Conservation (phyloP, 2,888 invertebrate species). For the Cheilosia vulpina region DNA sequence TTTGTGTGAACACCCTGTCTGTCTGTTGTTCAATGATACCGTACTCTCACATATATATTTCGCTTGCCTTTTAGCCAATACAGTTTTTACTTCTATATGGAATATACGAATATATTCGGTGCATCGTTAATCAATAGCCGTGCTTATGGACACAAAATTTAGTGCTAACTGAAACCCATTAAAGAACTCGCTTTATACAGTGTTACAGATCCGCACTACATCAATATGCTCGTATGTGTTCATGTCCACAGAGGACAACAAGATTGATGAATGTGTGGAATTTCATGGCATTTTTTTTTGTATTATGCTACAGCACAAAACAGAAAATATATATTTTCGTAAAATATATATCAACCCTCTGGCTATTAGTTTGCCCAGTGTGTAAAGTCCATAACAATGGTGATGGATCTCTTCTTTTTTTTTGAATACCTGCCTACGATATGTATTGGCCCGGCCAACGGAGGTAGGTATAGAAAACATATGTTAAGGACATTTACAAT, state of each 20-base stretch:
- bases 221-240: slow-evolving; percentile 33
- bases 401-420: slow-evolving; percentile 5
- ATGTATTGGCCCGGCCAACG: slow-evolving; percentile 13
- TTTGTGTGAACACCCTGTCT: too few relatives aligned
- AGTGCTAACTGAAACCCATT: slow-evolving; percentile 61
- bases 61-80: background rate
- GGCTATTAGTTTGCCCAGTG: slow-evolving; percentile 13
- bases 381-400: slow-evolving; percentile 7
- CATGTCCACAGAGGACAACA: slow-evolving; percentile 24
- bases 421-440: background rate
- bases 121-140: slow-evolving; percentile 49
- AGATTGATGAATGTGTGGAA: slow-evolving; percentile 64
- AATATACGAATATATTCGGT: background rate
- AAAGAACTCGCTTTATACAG: slow-evolving; percentile 31
- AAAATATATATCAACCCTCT: slow-evolving; percentile 21
- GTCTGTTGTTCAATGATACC: background rate
- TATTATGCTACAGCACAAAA: slow-evolving; percentile 18
- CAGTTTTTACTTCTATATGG: background rate
- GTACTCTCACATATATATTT: background rate
- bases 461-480: slow-evolving; percentile 11
- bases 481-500: slow-evolving; percentile 28
- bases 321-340: slow-evolving; percentile 10
- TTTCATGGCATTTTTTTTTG: slow-evolving; percentile 6
- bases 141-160: slow-evolving; percentile 46
- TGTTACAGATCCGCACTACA: background rate